These are phyloP conservation scores for Chamaea fasciata DNA, from an alignment of 2,113 vertebrate species.

Conservation along the genomic window DNA sequence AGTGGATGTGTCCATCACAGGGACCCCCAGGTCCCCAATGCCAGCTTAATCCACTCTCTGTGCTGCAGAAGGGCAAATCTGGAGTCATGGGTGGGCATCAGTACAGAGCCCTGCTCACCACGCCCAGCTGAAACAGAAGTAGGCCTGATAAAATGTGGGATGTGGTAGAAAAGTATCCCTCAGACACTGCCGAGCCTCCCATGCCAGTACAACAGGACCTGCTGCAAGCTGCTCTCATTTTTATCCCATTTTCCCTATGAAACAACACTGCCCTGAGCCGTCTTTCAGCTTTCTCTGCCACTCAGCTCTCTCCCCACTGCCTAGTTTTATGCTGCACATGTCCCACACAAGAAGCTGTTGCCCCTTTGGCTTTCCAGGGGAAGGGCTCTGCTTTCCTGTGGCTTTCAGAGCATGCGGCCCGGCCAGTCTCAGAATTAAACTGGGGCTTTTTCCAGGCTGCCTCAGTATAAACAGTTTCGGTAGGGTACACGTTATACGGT, in stretches of 20 bases:
- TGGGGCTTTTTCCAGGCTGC: background rate
- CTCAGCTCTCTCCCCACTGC: background rate
- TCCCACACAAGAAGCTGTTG: background rate
- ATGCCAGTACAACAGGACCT: background rate
- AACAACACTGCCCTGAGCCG: background rate
- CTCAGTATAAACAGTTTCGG: slow-evolving; percentile 27
- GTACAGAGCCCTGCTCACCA: background rate
- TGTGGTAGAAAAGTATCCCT: background rate
- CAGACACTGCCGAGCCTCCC: background rate
- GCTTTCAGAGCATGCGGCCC: background rate
- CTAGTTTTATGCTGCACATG: background rate
- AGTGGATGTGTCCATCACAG: background rate
- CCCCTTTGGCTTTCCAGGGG: background rate
- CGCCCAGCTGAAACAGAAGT: background rate
- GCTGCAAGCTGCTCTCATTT: background rate
- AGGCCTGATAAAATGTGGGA: background rate
- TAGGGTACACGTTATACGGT: background rate
- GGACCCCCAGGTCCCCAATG: background rate
- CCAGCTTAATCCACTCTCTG: background rate
- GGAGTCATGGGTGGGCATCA: background rate
- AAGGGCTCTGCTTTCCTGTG: slow-evolving; percentile 17
- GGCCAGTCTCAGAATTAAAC: background rate
- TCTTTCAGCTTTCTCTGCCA: background rate
- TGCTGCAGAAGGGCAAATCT: background rate
- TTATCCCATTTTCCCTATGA: background rate